A percentile compares a stretch with the other conserved stretches of the same genome.
phyloP scores from a whole-genome alignment of 2,113 vertebrate genomes.

The Mionectes macconnelli region DNA sequence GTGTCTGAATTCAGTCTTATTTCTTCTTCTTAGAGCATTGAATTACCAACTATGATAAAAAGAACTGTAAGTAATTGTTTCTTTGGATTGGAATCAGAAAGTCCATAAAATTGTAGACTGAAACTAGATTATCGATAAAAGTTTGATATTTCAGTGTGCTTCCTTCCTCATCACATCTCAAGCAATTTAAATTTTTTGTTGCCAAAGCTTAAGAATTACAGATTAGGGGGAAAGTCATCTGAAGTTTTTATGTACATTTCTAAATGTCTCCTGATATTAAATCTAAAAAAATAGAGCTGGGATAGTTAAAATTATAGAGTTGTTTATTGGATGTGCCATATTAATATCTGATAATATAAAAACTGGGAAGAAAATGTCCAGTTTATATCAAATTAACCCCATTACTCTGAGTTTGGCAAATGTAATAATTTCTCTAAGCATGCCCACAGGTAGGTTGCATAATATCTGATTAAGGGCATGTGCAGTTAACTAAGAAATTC shows the following conservation, averaged over 20 bases:
- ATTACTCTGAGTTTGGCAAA: too few species aligned
- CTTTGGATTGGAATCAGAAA: not conserved
- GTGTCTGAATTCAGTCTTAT: not conserved
- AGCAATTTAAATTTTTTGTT: not conserved
- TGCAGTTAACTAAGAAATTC: not conserved
- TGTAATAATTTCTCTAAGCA: too few species aligned
- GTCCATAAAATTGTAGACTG: not conserved
- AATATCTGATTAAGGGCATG: not conserved
- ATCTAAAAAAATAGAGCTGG: not conserved
- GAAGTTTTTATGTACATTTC: not conserved
- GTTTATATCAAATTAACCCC: too few species aligned
- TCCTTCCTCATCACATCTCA: not conserved
- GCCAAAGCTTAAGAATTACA: not conserved
- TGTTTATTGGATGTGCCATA: not conserved
- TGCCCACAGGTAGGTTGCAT: too few species aligned
- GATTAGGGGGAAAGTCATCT: not conserved
- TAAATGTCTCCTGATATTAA: not conserved
- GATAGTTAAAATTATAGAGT: not conserved
- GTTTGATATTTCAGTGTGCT: not conserved
- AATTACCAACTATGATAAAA: not conserved
- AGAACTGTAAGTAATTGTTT: not conserved
- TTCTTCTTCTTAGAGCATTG: not conserved
- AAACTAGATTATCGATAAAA: not conserved
- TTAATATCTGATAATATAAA: not conserved
- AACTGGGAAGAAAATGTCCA: too few species aligned